A percentile compares a stretch with the other conserved stretches of the same genome.
Evolutionary conservation across 2,113 vertebrate species (phyloP).

Genomic region (Tetrax tetrax): DNA sequence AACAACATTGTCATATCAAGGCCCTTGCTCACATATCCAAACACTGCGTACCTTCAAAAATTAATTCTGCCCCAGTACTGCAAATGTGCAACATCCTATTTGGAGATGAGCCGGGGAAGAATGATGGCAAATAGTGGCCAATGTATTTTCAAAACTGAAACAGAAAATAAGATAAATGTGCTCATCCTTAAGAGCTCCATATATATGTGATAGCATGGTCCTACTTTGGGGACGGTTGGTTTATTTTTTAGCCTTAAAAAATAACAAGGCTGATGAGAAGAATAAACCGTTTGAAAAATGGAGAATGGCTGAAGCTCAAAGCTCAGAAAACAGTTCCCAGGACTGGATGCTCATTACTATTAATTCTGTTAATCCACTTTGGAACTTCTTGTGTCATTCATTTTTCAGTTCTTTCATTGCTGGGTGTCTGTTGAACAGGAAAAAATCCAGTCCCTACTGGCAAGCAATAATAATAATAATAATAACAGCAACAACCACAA

Average conservation of each 20-base stretch:
- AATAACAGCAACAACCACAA: neutral
- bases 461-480: neutral
- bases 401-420: neutral
- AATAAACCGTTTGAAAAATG: neutral
- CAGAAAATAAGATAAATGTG: neutral
- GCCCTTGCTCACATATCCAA: neutral
- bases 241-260: neutral
- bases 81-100: rapidly evolving
- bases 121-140: too few relatives aligned
- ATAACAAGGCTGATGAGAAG: neutral
- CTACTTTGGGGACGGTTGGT: neutral
- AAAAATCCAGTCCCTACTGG: neutral
- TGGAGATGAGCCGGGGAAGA: neutral
- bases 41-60: neutral
- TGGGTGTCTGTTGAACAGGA: neutral
- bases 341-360: rapidly evolving
- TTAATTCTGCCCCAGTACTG: neutral
- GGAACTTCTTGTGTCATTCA: neutral
- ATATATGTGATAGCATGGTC: neutral
- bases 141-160: neutral
- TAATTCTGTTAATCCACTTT: neutral
- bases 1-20: rapidly evolving
- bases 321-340: neutral
- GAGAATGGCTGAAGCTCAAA: neutral
- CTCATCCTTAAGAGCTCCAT: neutral